Conservation (phyloP, 2,888 invertebrate species). For the Spilosoma lubricipeda region DNA sequence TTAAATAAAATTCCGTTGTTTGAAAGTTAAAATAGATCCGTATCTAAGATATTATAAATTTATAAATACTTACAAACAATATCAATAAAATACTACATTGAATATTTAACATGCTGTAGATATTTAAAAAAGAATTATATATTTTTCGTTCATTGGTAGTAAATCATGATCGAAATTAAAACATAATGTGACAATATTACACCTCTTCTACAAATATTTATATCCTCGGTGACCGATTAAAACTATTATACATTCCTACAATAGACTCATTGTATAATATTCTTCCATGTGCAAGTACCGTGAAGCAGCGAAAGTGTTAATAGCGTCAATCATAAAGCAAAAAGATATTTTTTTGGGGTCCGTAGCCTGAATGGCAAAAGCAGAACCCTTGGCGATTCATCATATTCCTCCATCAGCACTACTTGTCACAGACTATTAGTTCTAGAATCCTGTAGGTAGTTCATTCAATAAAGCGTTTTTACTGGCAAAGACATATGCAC, state of each 20-base stretch:
- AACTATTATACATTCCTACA: constrained; percentile 26
- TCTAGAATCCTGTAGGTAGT: no score
- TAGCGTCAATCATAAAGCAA: constrained; percentile 16
- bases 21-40: not conserved
- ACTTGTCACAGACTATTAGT: no score
- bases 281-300: constrained; percentile 54
- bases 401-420: no score
- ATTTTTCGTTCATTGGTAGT: constrained; percentile 4
- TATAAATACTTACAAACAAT: constrained; percentile 59
- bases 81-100: constrained; percentile 63
- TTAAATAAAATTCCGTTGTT: not conserved
- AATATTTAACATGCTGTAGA: constrained; percentile 56
- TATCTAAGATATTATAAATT: not conserved
- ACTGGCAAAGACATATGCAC: no score
- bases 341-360: not conserved
- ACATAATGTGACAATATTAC: constrained; percentile 23
- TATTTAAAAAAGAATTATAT: constrained; percentile 10
- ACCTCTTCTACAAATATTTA: constrained; percentile 30
- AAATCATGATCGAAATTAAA: constrained; percentile 18
- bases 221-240: constrained; percentile 31
- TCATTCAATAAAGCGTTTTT: no score
- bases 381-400: no score
- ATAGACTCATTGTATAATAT: constrained; percentile 33
- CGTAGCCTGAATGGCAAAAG: no score
- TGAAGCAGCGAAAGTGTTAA: constrained; percentile 55